Evolutionary conservation across 2,113 vertebrate species (phyloP).

Genomic region (Leuciscus idus): DNA sequence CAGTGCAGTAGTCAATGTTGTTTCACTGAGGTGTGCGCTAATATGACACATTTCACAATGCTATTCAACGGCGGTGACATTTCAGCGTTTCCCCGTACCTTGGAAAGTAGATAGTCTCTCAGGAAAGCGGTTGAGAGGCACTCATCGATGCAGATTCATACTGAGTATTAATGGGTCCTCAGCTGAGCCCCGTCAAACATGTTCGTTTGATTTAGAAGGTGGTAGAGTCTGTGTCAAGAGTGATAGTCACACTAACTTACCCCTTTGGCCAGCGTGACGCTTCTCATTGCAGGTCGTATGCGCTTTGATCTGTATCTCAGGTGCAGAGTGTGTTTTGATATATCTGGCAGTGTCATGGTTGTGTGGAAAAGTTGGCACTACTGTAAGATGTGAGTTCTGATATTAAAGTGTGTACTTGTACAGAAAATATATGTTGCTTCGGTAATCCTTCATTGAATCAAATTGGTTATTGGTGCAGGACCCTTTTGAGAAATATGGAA

Average conservation of each 20-base stretch:
- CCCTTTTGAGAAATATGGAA: background rate
- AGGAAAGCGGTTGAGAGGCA: slow-evolving; percentile 58
- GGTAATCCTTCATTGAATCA: background rate
- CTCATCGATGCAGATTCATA: slow-evolving; percentile 59
- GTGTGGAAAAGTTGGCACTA: background rate
- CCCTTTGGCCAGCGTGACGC: slow-evolving; percentile 22
- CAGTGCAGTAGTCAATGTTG: background rate
- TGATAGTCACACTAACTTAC: slow-evolving; percentile 44
- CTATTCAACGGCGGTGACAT: slow-evolving; percentile 40
- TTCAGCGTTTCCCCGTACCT: slow-evolving; percentile 18
- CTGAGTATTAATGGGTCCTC: slow-evolving; percentile 57
- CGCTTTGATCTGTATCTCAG: slow-evolving; percentile 4
- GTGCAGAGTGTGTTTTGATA: slow-evolving; percentile 7
- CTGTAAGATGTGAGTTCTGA: background rate
- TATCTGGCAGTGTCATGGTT: background rate
- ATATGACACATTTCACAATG: slow-evolving; percentile 35
- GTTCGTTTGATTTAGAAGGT: slow-evolving; percentile 45
- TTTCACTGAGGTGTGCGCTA: slow-evolving; percentile 24
- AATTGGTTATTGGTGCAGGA: background rate
- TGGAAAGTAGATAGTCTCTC: slow-evolving; percentile 50
- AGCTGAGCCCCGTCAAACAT: slow-evolving; percentile 44
- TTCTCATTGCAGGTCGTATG: slow-evolving; percentile 13
- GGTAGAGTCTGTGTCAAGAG: slow-evolving; percentile 43
- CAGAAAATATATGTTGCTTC: background rate
- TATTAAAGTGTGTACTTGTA: too few species aligned